Conservation (phyloP, 2,113 vertebrate genomes). For the Pluvianellus socialis region DNA sequence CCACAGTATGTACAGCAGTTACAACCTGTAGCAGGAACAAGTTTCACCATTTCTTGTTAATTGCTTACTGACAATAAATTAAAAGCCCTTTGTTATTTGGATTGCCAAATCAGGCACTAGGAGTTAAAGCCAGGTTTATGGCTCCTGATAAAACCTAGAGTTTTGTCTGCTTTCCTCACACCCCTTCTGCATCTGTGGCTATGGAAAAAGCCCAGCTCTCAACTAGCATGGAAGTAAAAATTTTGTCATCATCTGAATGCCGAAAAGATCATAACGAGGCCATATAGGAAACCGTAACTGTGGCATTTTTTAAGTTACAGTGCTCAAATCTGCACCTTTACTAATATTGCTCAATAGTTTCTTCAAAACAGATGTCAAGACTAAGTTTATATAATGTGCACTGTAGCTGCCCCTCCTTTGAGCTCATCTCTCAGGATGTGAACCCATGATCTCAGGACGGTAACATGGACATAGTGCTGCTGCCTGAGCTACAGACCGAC, state of each 20-base stretch:
- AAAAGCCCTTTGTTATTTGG: neutral
- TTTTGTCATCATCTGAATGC: neutral
- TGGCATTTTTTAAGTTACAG: neutral
- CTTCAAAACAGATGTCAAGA: neutral
- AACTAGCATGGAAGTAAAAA: neutral
- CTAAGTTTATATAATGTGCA: neutral
- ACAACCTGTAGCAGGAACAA: neutral
- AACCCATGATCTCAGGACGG: neutral
- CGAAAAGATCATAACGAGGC: neutral
- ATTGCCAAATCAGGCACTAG: neutral
- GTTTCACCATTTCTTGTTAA: neutral
- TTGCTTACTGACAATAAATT: neutral
- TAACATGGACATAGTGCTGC: neutral
- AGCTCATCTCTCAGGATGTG: neutral
- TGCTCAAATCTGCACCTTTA: neutral
- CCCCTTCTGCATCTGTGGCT: neutral
- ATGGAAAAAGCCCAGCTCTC: neutral
- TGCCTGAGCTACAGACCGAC: neutral
- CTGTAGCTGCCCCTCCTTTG: neutral
- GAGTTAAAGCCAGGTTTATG: neutral
- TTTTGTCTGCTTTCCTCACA: neutral
- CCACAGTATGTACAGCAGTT: neutral
- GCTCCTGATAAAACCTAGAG: neutral
- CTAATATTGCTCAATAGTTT: neutral
- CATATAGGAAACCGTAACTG: neutral